phyloP scores from a whole-genome alignment of 2,797 vertebrate species.

The Fistularia tabacaria region DNA sequence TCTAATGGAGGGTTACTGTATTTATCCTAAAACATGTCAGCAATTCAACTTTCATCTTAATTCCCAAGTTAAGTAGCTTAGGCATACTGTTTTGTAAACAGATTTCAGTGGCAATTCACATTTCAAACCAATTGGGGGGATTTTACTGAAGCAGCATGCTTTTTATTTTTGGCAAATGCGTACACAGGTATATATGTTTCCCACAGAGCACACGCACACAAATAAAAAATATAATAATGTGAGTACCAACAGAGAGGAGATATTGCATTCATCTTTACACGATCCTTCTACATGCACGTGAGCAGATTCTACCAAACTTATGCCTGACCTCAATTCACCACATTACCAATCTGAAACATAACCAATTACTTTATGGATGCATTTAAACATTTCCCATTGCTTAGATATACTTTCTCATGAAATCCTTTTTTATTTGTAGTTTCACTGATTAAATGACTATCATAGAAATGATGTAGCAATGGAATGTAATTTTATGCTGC shows the following conservation, averaged over 20 bases:
- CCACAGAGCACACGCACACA: slow-evolving; percentile 26
- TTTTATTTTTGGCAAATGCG: slow-evolving; percentile 24
- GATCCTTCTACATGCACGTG: slow-evolving; percentile 26
- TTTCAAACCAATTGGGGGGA: slow-evolving; percentile 24
- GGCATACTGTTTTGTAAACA: slow-evolving; percentile 55
- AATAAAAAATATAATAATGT: slow-evolving; percentile 22
- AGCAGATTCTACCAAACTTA: slow-evolving; percentile 23
- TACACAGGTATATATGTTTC: slow-evolving; percentile 38
- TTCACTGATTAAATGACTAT: no score
- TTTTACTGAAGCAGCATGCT: slow-evolving; percentile 18
- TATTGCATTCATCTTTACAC: slow-evolving; percentile 28
- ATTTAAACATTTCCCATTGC: background rate
- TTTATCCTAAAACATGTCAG: slow-evolving; percentile 49
- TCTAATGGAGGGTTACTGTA: slow-evolving; percentile 53
- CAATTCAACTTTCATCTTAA: slow-evolving; percentile 37
- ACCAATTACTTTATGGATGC: background rate
- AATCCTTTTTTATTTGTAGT: no score
- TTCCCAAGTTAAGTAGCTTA: slow-evolving; percentile 27
- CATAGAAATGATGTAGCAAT: background rate
- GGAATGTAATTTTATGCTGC: slow-evolving; percentile 29
- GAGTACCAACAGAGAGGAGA: slow-evolving; percentile 44
- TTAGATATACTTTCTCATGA: background rate
- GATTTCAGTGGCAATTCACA: slow-evolving; percentile 23
- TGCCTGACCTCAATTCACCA: slow-evolving; percentile 50
- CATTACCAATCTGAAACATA: background rate